Base-by-base conservation (phyloP, 1,140 invertebrate genomes). In the Dysdera silvatica region DNA sequence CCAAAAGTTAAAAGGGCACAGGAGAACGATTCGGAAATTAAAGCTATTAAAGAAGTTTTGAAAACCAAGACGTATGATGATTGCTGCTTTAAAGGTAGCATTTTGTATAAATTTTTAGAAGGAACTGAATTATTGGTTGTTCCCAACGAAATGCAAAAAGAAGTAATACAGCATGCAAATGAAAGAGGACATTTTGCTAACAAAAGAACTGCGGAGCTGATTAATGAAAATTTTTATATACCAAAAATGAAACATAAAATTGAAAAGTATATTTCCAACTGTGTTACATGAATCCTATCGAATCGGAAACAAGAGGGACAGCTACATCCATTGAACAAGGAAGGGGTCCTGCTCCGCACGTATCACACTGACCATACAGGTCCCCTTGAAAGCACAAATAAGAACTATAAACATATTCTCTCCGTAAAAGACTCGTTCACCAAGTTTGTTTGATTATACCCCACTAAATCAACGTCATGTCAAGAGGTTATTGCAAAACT, bases 361-460 rank as follows among this genome's bases (percentile, higher is more conserved):
- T 55, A 43, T 16, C 53, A 55, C n/a, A 18, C 43, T 28, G 37
- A 41, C 18, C 40, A 37, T 23, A n/a, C 20, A 29, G 28, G 37
- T 20, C 12, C 0, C 3, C 26, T 45, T 12, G n/a, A n/a, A n/a
- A 18, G 4, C 2, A 32, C 54, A 3, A 56, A 45, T 12, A 56
- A 56, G 26, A 45, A 20, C n/a, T 31, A 56, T 20, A 4, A 57
- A 3, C 26, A 47, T n/a, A 57, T 47, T 7, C 33, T 47, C 23
- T 32, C 28, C 0, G 40, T 57, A 16, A 41, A 32, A 29, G 28
- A 57, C 23, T 6, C 40, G 2, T 57, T 56, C 24, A 56, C 23
- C 0, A 43, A 56, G 35, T 56, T 56, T 29, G 20, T 41, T 7
- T 56, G 37, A 18, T 28, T 56, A 18, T 56, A 28, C 35, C 53